Evolutionary conservation across 2,888 invertebrate species (phyloP).

Genomic region (Euplexia lucipara): DNA sequence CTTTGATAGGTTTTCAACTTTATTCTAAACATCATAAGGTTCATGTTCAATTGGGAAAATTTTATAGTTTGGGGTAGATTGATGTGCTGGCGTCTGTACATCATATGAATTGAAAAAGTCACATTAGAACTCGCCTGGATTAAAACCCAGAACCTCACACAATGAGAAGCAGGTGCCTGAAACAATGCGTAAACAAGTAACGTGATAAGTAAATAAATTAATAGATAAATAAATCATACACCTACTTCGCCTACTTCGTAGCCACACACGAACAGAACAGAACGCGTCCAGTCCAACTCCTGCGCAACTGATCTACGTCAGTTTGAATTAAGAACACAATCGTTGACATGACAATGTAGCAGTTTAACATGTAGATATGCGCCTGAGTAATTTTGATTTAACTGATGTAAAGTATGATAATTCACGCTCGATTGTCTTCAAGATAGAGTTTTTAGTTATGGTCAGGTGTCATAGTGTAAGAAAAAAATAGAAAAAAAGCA

Average conservation of each 20-base stretch:
- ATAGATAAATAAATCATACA: background rate
- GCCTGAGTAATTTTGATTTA: conserved; percentile 42
- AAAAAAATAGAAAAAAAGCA: background rate
- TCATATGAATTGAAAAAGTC: too few species aligned
- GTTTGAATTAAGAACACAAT: conserved; percentile 74
- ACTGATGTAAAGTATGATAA: conserved; percentile 39
- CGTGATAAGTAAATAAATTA: background rate
- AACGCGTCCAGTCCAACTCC: conserved; percentile 59
- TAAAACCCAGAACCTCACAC: too few species aligned
- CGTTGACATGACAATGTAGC: conserved; percentile 61
- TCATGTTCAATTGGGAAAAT: too few species aligned
- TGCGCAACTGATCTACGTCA: conserved; percentile 68
- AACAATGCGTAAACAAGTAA: too few species aligned
- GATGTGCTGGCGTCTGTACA: too few species aligned
- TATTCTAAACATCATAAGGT: too few species aligned
- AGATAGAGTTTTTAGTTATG: conserved; percentile 8
- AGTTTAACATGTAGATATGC: conserved; percentile 49
- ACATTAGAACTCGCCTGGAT: too few species aligned
- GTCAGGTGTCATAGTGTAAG: conserved; percentile 13
- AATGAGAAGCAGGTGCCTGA: too few species aligned
- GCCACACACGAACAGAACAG: conserved; percentile 14
- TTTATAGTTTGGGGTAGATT: too few species aligned
- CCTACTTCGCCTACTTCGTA: too few species aligned
- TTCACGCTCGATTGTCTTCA: conserved; percentile 45
- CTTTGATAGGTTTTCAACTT: too few species aligned